phyloP scores from a whole-genome alignment of 2,888 invertebrate species.

The Dicyrtoma fusca region DNA sequence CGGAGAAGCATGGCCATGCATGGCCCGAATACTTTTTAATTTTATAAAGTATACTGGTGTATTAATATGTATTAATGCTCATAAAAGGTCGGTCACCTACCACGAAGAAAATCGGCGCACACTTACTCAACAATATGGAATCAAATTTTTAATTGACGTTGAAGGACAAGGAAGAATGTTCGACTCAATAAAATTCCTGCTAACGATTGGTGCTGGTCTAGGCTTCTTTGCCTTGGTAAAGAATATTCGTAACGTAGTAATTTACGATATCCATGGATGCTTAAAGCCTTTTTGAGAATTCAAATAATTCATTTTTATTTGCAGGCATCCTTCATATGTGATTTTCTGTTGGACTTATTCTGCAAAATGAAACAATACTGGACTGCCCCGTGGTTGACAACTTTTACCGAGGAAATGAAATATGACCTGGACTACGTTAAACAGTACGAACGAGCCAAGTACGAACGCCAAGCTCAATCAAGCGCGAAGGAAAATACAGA shows the following conservation, averaged over 20 bases:
- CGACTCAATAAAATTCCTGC: constrained; percentile 60
- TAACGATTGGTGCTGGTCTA: constrained; percentile 63
- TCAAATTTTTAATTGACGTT: constrained; percentile 62
- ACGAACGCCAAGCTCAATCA: neutral
- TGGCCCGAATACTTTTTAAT: too few species aligned
- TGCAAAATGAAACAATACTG: constrained; percentile 51
- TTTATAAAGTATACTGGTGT: too few species aligned
- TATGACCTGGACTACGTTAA: constrained; percentile 46
- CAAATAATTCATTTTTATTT: neutral
- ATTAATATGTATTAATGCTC: too few species aligned
- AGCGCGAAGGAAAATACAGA: neutral
- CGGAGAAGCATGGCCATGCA: too few species aligned
- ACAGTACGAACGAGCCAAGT: constrained; percentile 13
- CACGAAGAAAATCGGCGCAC: constrained; percentile 60
- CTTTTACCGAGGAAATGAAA: constrained; percentile 53
- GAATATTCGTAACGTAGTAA: constrained; percentile 40
- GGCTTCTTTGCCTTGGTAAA: constrained; percentile 62
- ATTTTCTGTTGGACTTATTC: constrained; percentile 59
- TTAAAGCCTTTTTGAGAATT: neutral
- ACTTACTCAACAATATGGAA: constrained; percentile 61
- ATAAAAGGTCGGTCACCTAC: constrained; percentile 59
- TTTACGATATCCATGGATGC: neutral
- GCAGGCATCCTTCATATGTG: constrained; percentile 62
- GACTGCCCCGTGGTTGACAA: constrained; percentile 58
- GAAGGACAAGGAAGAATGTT: constrained; percentile 60